Conservation (phyloP, 2,888 invertebrate genomes). For the Eurytoma californica region DNA sequence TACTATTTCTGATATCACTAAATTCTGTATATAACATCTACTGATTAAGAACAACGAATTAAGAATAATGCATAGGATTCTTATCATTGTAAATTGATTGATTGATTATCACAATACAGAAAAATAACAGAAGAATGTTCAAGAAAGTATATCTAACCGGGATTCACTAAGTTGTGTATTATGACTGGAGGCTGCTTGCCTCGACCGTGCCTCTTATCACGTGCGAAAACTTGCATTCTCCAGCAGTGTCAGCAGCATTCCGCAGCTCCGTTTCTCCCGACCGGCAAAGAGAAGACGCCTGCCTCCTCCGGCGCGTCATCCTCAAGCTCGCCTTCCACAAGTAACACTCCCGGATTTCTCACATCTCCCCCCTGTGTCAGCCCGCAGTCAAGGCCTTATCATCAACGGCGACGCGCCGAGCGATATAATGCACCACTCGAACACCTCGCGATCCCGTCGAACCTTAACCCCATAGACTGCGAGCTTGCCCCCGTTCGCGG, state of each 20-base stretch:
- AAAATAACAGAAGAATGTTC: too few species aligned
- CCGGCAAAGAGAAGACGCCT: slow-evolving; percentile 22
- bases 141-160: slow-evolving; percentile 42
- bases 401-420: background rate
- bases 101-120: too few species aligned
- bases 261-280: slow-evolving; percentile 11
- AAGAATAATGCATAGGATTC: too few species aligned
- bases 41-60: too few species aligned
- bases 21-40: too few species aligned
- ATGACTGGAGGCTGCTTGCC: slow-evolving; percentile 38
- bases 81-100: too few species aligned
- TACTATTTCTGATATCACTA: too few species aligned
- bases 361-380: background rate
- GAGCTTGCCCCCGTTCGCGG: too few species aligned
- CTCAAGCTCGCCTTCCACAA: background rate
- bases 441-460: too few species aligned
- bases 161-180: slow-evolving; percentile 26
- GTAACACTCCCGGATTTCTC: background rate
- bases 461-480: too few species aligned
- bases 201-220: slow-evolving; percentile 17
- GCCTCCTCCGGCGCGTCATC: slow-evolving; percentile 21
- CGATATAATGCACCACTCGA: too few species aligned
- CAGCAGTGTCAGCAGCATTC: slow-evolving; percentile 18
- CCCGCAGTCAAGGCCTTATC: background rate
- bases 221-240: slow-evolving; percentile 43